These are phyloP conservation scores for Clivina fossor DNA, from an alignment of 2,888 invertebrate species.

Conservation along the genomic window DNA sequence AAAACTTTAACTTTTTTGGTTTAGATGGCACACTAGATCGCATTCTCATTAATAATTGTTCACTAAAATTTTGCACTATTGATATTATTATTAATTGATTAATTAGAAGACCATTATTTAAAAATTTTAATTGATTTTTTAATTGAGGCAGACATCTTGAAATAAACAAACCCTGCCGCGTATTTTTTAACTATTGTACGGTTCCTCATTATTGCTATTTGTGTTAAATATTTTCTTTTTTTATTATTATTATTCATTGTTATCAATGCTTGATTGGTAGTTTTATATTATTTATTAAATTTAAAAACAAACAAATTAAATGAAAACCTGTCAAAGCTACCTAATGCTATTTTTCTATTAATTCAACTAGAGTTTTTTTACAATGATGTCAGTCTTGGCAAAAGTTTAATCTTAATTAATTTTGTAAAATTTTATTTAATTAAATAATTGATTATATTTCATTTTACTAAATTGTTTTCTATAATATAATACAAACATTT, in stretches of 20 bases:
- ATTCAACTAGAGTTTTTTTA: neutral
- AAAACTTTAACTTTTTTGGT: too few relatives aligned
- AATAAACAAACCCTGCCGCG: constrained; percentile 30
- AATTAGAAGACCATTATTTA: constrained; percentile 16
- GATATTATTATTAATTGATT: constrained; percentile 34
- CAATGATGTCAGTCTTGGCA: constrained; percentile 9
- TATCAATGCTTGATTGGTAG: too few relatives aligned
- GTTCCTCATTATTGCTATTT: constrained; percentile 29
- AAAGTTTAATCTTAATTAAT: neutral
- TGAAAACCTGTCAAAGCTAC: constrained; percentile 15
- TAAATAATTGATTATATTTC: too few relatives aligned
- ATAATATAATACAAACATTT: too few relatives aligned
- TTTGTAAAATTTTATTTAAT: too few relatives aligned
- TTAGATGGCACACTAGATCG: constrained; percentile 20
- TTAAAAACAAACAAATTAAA: too few relatives aligned
- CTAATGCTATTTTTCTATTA: neutral
- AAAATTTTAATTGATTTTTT: constrained; percentile 22
- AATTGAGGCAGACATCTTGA: constrained; percentile 19
- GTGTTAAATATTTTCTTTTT: constrained; percentile 2
- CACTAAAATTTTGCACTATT: constrained; percentile 33
- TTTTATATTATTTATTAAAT: too few relatives aligned
- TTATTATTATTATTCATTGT: neutral
- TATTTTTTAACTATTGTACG: constrained; percentile 18
- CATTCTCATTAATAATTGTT: constrained; percentile 7
- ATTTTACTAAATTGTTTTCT: too few relatives aligned